Evolutionary conservation across 1,140 invertebrate genomes (phyloP).

Genomic region (Hylyphantes graminicola): DNA sequence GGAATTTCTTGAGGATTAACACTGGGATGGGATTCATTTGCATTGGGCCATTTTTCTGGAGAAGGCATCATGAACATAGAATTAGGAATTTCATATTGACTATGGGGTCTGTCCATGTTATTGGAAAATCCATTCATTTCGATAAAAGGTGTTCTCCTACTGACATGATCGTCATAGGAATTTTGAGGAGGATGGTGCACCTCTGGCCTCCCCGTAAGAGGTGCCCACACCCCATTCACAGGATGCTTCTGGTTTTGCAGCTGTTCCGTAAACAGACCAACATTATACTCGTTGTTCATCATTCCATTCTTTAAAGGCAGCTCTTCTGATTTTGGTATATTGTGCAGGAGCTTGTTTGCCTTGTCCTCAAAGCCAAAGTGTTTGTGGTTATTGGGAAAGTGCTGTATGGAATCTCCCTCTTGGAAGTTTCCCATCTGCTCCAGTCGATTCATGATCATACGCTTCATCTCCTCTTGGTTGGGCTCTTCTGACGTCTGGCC

Average conservation of each 20-base stretch:
- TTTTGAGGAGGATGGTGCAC: background rate
- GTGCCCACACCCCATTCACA: conserved; percentile 33
- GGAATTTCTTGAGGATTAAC: conserved; percentile 10
- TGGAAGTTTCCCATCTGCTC: conserved; percentile 21
- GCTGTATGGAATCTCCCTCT: conserved; percentile 3
- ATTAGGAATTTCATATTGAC: conserved; percentile 18
- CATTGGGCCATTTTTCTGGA: conserved; percentile 39
- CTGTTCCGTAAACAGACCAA: conserved; percentile 17
- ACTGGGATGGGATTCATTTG: conserved; percentile 17
- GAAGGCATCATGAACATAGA: background rate
- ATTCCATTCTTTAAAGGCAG: conserved; percentile 30
- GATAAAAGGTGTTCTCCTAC: conserved; percentile 12
- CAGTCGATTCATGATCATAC: conserved; percentile 17
- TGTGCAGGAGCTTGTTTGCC: conserved; percentile 10
- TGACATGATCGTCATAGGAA: conserved; percentile 35
- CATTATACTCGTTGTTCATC: conserved; percentile 10
- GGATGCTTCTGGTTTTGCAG: background rate
- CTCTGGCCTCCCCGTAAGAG: conserved; percentile 18
- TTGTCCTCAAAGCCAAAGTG: conserved; percentile 40
- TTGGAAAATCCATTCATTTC: conserved; percentile 40
- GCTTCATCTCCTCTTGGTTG: conserved; percentile 31
- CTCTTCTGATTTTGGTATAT: conserved; percentile 36
- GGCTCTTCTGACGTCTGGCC: background rate
- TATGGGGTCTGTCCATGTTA: conserved; percentile 16
- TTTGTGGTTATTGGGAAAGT: conserved; percentile 10